Conservation (phyloP, 2,797 vertebrate genomes). For the Tenualosa ilisha region DNA sequence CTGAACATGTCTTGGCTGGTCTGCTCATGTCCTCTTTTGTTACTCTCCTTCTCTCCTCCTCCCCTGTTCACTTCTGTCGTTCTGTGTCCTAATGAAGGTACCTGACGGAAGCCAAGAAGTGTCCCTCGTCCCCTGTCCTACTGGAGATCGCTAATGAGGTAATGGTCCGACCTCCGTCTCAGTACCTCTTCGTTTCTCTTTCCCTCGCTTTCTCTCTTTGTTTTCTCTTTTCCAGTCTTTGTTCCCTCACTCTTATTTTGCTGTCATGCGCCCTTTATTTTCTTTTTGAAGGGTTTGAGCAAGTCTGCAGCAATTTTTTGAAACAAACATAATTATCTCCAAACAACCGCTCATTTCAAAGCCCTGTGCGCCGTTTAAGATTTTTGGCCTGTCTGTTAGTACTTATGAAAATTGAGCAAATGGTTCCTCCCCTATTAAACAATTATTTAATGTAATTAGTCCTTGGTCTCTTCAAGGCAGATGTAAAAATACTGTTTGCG, state of each 20-base stretch:
- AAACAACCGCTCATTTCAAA: constrained; percentile 63
- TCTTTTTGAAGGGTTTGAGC: constrained; percentile 63
- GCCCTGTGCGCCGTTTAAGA: constrained; percentile 71
- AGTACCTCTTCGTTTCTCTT: constrained; percentile 23
- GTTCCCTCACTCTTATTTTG: constrained; percentile 27
- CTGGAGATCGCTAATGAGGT: constrained; percentile 96
- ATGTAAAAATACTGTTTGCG: constrained; percentile 79
- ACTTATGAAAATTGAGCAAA: constrained; percentile 91
- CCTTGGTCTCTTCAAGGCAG: constrained; percentile 73
- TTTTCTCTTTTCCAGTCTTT: constrained; percentile 33
- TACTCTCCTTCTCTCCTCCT: constrained; percentile 41
- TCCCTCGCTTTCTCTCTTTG: neutral
- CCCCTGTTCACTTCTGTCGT: constrained; percentile 59
- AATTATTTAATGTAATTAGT: constrained; percentile 89
- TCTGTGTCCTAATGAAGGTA: constrained; percentile 84
- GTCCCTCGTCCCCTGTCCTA: constrained; percentile 83
- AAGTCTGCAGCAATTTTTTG: constrained; percentile 63
- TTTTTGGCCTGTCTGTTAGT: constrained; percentile 82
- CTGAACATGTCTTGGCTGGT: constrained; percentile 78
- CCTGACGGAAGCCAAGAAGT: constrained; percentile 79
- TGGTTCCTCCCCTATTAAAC: constrained; percentile 81
- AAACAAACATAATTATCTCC: constrained; percentile 71
- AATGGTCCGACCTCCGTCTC: constrained; percentile 62
- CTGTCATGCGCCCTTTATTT: constrained; percentile 45
- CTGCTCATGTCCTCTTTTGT: constrained; percentile 74